Conservation (phyloP, 2,888 invertebrate species). For the Ophion ventricosus region DNA sequence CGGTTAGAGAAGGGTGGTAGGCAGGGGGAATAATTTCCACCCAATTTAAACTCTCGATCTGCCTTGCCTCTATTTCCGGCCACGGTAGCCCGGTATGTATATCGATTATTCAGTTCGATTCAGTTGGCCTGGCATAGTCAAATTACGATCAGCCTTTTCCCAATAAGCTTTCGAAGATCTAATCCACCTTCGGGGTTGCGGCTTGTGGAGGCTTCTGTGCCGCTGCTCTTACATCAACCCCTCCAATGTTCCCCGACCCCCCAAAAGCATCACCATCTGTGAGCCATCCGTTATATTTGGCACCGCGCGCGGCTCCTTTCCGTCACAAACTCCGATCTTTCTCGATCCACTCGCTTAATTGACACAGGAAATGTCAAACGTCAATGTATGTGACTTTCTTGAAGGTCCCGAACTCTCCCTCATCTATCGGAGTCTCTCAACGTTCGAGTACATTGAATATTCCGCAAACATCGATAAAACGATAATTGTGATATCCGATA, state of each 20-base stretch:
- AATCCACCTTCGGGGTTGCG: conserved; percentile 53
- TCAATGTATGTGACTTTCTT: neutral
- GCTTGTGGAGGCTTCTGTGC: neutral
- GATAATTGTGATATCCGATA: neutral
- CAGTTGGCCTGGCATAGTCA: conserved; percentile 74
- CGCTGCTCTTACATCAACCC: neutral
- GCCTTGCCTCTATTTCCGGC: conserved; percentile 77
- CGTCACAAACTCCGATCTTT: conserved; percentile 29
- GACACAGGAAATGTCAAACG: neutral
- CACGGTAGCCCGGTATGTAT: conserved; percentile 65
- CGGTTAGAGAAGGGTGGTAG: neutral
- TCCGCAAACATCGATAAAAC: neutral
- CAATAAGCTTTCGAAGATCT: conserved; percentile 69
- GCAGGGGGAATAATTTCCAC: conserved; percentile 76
- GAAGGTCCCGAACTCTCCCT: neutral
- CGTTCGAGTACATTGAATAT: neutral
- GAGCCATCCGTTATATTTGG: conserved; percentile 58
- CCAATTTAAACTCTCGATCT: conserved; percentile 79
- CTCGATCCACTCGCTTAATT: neutral
- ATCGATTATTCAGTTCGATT: conserved; percentile 80
- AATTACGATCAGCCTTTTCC: conserved; percentile 75
- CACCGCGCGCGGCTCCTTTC: conserved; percentile 44
- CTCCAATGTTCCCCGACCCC: neutral
- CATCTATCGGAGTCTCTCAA: neutral
- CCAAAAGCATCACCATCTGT: conserved; percentile 28